Evolutionary conservation across 2,888 invertebrate genomes (phyloP).

Genomic region (Eilema depressum): DNA sequence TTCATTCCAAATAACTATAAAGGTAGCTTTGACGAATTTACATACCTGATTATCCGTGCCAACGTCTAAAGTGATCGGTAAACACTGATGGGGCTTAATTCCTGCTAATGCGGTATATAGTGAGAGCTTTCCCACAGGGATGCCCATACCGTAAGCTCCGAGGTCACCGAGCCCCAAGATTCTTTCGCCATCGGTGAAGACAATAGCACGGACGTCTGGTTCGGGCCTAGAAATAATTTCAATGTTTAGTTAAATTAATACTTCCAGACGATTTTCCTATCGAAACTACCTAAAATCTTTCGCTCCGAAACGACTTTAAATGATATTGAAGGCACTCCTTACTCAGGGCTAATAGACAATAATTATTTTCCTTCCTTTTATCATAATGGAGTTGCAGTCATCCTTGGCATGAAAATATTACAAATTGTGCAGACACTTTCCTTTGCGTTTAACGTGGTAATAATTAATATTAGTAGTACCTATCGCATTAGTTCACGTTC

Average conservation of each 20-base stretch:
- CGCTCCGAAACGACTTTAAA: too few relatives aligned
- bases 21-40: neutral
- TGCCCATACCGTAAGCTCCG: slow-evolving; percentile 99
- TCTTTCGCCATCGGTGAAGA: slow-evolving; percentile 98
- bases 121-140: slow-evolving; percentile 98
- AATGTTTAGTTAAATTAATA: neutral
- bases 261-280: too few relatives aligned
- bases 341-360: neutral
- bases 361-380: neutral
- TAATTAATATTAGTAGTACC: slow-evolving; percentile 3
- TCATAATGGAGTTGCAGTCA: neutral
- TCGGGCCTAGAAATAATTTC: slow-evolving; percentile 89
- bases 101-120: slow-evolving; percentile 98
- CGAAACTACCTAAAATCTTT: too few relatives aligned
- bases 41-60: slow-evolving; percentile 96
- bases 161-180: slow-evolving; percentile 98
- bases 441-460: neutral
- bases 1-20: too few relatives aligned
- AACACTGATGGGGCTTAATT: slow-evolving; percentile 97
- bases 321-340: neutral
- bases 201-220: slow-evolving; percentile 94
- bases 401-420: neutral
- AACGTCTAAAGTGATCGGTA: slow-evolving; percentile 97
- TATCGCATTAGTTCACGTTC: neutral
- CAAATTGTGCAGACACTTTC: neutral